Base-by-base conservation (phyloP, 2,888 invertebrate genomes). In the Epiblema foenella region DNA sequence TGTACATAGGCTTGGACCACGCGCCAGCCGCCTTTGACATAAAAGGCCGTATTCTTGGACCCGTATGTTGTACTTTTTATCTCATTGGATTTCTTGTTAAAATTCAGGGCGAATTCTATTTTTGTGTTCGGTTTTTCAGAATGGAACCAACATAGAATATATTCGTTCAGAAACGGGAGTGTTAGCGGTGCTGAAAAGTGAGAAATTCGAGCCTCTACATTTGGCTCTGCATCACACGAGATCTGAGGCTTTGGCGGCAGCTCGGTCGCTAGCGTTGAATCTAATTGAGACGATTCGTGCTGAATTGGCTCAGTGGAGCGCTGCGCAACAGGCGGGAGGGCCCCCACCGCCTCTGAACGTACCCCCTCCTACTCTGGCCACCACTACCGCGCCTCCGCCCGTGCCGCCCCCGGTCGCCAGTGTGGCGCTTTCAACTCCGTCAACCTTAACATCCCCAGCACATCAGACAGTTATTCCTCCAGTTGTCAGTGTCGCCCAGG, bases 101-200 rank as follows among this genome's bases (percentile, higher is more conserved):
- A 7, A 29, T 15, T 10, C 9, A 3, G 24, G 10, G 46, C n/a
- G 9, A 33, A 42, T 56, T 49, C 33, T 52, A 62, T 58, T 15
- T 20, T 46, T 8, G 71, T 20, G 62, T 69, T 49, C 39, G 73
- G 65, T 63, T 54, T 91, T 91, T 73, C 92, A 94, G 82, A 95
- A 95, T 80, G 95, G 95, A 66, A 95, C 96, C 33, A 96, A 96
- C 89, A 93, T 97, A 79, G 95, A 96, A 80, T 97, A 97, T 78
- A 97, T 97, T 77, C 93, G 96, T 76, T 95, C 95, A 66, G 97
- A 97, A 88, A 97, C 97, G 5, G 96, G 97, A 33, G 96, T 96
- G 4, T 95, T 95, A 76, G 96, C 97, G 49, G 95, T 96, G 12
- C 88, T 97, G 75, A 94, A 96, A 81, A 96, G 96, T 60, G 93